These are phyloP conservation scores for Bombus picipes DNA, from an alignment of 1,140 invertebrate species.

Conservation along the genomic window DNA sequence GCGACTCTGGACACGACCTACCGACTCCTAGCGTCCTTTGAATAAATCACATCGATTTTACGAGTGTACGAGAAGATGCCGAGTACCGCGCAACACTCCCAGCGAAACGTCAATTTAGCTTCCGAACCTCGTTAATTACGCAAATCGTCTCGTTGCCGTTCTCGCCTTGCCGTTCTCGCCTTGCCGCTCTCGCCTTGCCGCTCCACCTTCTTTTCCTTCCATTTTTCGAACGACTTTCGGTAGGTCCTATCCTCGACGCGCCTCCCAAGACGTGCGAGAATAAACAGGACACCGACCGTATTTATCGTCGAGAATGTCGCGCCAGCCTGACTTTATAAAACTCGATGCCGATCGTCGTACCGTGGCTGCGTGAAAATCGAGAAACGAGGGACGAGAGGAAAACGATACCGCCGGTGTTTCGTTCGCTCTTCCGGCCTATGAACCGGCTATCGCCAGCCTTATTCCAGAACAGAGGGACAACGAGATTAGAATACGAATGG, in stretches of 20 bases:
- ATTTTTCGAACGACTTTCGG: too few species aligned
- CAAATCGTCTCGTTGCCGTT: background rate
- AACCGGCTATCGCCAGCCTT: too few species aligned
- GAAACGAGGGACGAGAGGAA: background rate
- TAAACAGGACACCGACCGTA: background rate
- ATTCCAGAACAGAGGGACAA: background rate
- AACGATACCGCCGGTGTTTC: background rate
- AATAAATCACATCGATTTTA: background rate
- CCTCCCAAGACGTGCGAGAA: background rate
- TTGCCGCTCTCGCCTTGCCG: too few species aligned
- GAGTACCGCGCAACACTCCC: background rate
- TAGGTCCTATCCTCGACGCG: too few species aligned
- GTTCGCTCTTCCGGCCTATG: background rate
- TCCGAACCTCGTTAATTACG: constrained; percentile 28
- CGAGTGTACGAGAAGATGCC: background rate
- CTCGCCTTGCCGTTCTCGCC: background rate
- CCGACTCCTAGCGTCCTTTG: background rate
- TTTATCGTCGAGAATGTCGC: too few species aligned
- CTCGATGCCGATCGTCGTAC: background rate
- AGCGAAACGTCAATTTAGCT: background rate
- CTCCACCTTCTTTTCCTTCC: background rate
- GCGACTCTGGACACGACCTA: too few species aligned
- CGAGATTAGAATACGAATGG: background rate
- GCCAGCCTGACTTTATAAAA: background rate
- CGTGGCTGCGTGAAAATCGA: background rate